phyloP scores from a whole-genome alignment of 64 coral and sea anemone genomes.

The Stichodactyla helianthus region DNA sequence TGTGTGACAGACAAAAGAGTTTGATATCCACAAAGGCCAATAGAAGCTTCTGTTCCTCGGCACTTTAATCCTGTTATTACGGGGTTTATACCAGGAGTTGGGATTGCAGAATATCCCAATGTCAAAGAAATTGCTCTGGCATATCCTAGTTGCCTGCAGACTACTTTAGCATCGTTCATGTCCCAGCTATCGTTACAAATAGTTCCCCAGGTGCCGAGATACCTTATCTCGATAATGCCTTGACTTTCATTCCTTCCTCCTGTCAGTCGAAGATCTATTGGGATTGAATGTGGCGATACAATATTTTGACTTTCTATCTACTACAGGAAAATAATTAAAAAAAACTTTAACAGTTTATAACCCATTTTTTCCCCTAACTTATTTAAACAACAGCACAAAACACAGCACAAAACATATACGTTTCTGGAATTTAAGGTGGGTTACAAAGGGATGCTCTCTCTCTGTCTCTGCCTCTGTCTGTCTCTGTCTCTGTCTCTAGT shows the following conservation, averaged over 20 bases:
- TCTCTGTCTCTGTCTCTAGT: no score
- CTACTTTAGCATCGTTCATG: slow-evolving; percentile 5
- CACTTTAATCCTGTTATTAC: not conserved
- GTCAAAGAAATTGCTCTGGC: not conserved
- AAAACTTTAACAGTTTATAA: no score
- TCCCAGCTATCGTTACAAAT: slow-evolving; percentile 14
- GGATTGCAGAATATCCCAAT: not conserved
- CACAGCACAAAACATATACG: no score
- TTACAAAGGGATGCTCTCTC: no score
- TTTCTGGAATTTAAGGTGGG: no score
- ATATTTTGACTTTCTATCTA: not conserved
- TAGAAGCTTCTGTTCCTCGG: not conserved
- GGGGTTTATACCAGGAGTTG: not conserved
- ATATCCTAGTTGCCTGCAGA: slow-evolving; percentile 6
- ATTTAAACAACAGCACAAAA: no score
- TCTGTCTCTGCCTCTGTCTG: no score
- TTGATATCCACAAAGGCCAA: not conserved
- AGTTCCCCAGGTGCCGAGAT: slow-evolving; percentile 9
- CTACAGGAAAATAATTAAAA: not conserved
- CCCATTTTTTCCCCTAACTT: no score
- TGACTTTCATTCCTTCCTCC: not conserved
- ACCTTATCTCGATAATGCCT: not conserved
- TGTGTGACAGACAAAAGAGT: not conserved
- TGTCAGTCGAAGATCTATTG: not conserved
- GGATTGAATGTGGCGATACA: not conserved